phyloP scores from a whole-genome alignment of 35 echinoderm and acorn worm genomes.

The Apostichopus parvimensis region DNA sequence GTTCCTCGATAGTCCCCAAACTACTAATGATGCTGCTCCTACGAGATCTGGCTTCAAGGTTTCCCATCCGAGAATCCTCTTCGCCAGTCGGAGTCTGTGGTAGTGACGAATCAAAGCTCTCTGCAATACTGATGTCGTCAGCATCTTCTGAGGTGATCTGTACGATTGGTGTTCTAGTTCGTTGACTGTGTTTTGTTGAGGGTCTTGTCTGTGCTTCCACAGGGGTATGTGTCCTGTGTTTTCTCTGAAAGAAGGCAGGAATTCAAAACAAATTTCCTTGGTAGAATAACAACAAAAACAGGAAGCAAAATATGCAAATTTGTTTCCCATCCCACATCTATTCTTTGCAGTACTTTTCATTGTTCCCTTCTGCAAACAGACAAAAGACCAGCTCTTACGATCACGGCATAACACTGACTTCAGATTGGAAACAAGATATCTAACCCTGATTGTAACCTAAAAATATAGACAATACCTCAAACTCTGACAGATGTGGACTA shows the following conservation, averaged over 20 bases:
- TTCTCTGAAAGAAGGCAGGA: neutral
- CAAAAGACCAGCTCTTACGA: too few species aligned
- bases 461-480: constrained; percentile 47
- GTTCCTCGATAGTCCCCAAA: neutral
- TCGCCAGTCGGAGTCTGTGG: constrained; percentile 55
- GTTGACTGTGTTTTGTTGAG: constrained; percentile 63
- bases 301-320: too few species aligned
- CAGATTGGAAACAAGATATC: too few species aligned
- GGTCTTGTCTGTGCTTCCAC: constrained; percentile 37
- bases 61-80: neutral
- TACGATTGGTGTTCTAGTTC: constrained; percentile 62
- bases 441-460: too few species aligned
- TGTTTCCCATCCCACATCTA: too few species aligned
- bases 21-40: constrained; percentile 11
- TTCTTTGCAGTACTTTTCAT: too few species aligned
- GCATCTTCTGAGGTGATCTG: constrained; percentile 69
- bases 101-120: constrained; percentile 55
- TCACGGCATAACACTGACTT: too few species aligned
- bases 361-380: too few species aligned
- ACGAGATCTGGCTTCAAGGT: neutral
- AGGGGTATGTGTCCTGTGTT: constrained; percentile 3
- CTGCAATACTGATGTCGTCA: neutral
- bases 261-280: too few species aligned
- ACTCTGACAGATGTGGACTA: constrained; percentile 64
- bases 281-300: too few species aligned